Percentiles rank a stretch among this genome's conserved stretches.
Conservation (phyloP, 2,888 invertebrate genomes). For the Chrysomela aeneicollis region DNA sequence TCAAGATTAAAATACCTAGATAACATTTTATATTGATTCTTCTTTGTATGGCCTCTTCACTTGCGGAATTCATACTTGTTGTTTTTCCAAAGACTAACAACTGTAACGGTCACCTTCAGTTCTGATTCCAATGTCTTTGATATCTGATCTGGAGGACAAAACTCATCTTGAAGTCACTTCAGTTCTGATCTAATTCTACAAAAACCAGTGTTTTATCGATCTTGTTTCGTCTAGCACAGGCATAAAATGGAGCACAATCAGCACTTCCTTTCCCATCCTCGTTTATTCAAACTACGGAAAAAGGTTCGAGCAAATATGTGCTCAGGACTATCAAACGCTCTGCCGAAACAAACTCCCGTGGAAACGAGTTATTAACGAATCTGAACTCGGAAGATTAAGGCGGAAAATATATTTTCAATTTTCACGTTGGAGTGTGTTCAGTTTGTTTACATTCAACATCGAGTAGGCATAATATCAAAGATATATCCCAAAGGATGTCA, state of each 20-base stretch:
- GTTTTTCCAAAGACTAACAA: too few species aligned
- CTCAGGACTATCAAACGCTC: constrained; percentile 16
- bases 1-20: too few species aligned
- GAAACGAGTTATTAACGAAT: constrained; percentile 15
- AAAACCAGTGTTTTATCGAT: neutral
- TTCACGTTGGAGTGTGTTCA: neutral
- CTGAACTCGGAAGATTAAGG: constrained; percentile 1
- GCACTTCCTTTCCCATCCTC: constrained; percentile 2
- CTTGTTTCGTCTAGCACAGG: neutral
- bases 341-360: constrained; percentile 16
- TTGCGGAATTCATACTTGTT: too few species aligned
- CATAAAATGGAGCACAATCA: constrained; percentile 15
- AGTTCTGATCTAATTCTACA: too few species aligned
- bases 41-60: too few species aligned
- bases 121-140: too few species aligned
- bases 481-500: neutral
- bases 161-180: too few species aligned
- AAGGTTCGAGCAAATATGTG: constrained; percentile 17
- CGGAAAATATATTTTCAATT: constrained; percentile 1
- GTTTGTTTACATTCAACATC: neutral
- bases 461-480: neutral
- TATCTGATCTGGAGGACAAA: too few species aligned
- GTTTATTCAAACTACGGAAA: constrained; percentile 8
- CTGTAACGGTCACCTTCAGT: too few species aligned
- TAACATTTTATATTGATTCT: too few species aligned